A percentile compares a stretch with the other conserved stretches of the same genome.
Evolutionary conservation across 2,888 invertebrate genomes (phyloP).

Genomic region (Clostera curtula): DNA sequence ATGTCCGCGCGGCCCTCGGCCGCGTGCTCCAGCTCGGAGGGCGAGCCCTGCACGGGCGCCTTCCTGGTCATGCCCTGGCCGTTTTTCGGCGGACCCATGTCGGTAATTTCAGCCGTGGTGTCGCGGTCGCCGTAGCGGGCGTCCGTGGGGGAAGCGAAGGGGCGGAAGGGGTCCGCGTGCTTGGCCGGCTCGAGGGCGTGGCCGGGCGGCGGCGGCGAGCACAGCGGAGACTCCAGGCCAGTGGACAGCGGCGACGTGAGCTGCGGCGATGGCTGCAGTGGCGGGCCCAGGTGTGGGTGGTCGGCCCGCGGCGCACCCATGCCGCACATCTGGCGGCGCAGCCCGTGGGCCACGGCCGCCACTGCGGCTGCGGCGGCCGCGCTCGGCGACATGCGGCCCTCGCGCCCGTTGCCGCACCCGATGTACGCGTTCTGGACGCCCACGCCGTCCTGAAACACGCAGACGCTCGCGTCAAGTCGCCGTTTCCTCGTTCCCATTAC

Average conservation of each 20-base stretch:
- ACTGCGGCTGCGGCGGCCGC: slow-evolving; percentile 89
- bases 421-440: slow-evolving; percentile 72
- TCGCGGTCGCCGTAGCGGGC: slow-evolving; percentile 81
- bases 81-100: slow-evolving; percentile 64
- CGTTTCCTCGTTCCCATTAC: slow-evolving; percentile 7
- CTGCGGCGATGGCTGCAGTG: slow-evolving; percentile 60
- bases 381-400: slow-evolving; percentile 71
- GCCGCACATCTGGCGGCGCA: slow-evolving; percentile 90
- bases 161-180: slow-evolving; percentile 71
- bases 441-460: slow-evolving; percentile 35
- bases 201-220: slow-evolving; percentile 78
- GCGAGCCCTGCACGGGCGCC: slow-evolving; percentile 58
- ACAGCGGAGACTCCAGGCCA: slow-evolving; percentile 77
- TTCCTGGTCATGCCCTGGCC: slow-evolving; percentile 36
- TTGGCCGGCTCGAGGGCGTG: slow-evolving; percentile 78
- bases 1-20: slow-evolving; percentile 76
- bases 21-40: slow-evolving; percentile 77
- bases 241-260: slow-evolving; percentile 72
- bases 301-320: slow-evolving; percentile 76
- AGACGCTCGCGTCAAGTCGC: slow-evolving; percentile 21
- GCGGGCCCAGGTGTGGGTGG: slow-evolving; percentile 65
- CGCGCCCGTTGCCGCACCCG: slow-evolving; percentile 72
- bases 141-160: slow-evolving; percentile 73
- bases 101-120: slow-evolving; percentile 51
- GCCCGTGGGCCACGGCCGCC: slow-evolving; percentile 88